Base-by-base conservation (phyloP, 2,113 vertebrate species). In the Hemiprocne comata region DNA sequence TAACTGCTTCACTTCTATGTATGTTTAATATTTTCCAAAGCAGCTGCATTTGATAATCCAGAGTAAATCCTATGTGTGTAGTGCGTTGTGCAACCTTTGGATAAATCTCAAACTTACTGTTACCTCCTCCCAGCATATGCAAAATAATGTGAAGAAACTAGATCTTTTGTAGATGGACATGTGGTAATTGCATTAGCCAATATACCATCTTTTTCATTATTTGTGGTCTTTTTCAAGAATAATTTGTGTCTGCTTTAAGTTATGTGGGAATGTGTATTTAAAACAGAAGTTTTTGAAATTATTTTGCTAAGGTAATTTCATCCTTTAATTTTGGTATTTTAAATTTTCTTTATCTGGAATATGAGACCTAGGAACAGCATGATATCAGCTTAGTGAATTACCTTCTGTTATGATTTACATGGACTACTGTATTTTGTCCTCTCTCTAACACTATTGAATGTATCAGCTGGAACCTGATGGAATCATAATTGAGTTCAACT, bases 401-500 rank as follows among this genome's bases (percentile, higher is more conserved):
- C 16, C 90, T 92, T 66, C 64, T 72, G 19, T 81, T 88, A 57
- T 36, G 28, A 86, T 95, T 92, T 94, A 34, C 80, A 86, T 86
- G 61, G 64, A 57, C 62, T 93, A 71, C 77, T 65, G 44, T 95
- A 34, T 86, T 77, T 62, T 66, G 34, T 85, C 85, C 86, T 73
- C 75, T 90, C 13, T 94, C 62, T 44, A 64, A 57, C 21, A 46
- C 79, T 93, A 20, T 62, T 88, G 57, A 53, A 58, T 82, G 2
- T 93, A 75, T 95, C 90, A 85, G 14, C 73, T 80, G 44, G 38
- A 48, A 87, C 62, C 55, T 87, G 46, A 57, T 87, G 31, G 62
- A 78, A 94, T 79, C 5, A 11, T 90, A 95, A 94, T 65, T 95
- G 54, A 89, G 70, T 96, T 93, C 77, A 95, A 55, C 87, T 81